These are phyloP conservation scores for Epicampocera succincta DNA, from an alignment of 2,888 invertebrate genomes.

Conservation along the genomic window DNA sequence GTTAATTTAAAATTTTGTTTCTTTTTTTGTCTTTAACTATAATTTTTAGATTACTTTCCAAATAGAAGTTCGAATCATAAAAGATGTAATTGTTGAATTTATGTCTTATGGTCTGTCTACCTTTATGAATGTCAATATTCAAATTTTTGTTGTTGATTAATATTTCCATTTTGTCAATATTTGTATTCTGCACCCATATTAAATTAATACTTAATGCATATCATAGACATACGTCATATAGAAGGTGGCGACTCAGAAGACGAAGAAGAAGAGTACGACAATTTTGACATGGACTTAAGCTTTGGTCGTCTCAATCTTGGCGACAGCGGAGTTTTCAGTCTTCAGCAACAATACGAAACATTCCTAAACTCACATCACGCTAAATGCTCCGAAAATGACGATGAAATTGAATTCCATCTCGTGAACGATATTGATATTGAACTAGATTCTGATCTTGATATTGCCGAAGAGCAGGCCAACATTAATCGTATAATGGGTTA, in stretches of 20 bases:
- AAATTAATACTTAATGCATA: conserved; percentile 63
- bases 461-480: conserved; percentile 73
- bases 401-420: conserved; percentile 61
- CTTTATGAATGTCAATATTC: conserved; percentile 59
- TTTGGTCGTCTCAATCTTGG: conserved; percentile 56
- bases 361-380: conserved; percentile 37
- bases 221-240: conserved; percentile 76
- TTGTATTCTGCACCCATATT: conserved; percentile 46
- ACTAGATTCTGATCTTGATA: conserved; percentile 66
- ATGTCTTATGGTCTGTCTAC: conserved; percentile 70
- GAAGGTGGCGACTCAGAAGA: conserved; percentile 76
- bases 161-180: conserved; percentile 38
- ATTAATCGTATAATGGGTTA: conserved; percentile 77
- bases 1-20: conserved; percentile 35
- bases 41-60: conserved; percentile 78
- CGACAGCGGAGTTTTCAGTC: conserved; percentile 60
- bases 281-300: conserved; percentile 61
- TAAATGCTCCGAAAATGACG: conserved; percentile 25
- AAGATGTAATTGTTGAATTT: conserved; percentile 76
- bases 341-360: conserved; percentile 57
- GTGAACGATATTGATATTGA: conserved; percentile 62
- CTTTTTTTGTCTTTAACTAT: conserved; percentile 66
- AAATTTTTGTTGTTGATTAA: conserved; percentile 41
- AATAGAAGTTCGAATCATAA: conserved; percentile 79
- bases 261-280: conserved; percentile 68